These are phyloP conservation scores for Anas platyrhynchos DNA, from an alignment of 2,113 vertebrate genomes.

Conservation along the genomic window DNA sequence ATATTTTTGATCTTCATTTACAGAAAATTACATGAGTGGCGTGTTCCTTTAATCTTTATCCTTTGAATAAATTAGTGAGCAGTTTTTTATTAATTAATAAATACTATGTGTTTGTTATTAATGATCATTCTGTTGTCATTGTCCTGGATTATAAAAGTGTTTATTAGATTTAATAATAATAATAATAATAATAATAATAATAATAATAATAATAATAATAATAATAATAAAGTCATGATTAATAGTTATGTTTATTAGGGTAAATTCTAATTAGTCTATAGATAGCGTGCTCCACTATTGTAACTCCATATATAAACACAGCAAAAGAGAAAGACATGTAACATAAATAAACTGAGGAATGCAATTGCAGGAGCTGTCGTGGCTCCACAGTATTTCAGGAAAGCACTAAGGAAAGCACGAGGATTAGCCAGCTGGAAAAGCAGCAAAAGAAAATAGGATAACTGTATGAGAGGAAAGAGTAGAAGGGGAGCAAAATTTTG, in stretches of 20 bases:
- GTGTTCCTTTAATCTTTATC: not conserved
- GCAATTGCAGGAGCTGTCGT: not conserved
- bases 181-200: too few species aligned
- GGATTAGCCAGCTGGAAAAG: not conserved
- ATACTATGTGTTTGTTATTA: not conserved
- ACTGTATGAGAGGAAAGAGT: not conserved
- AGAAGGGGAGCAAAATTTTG: not conserved
- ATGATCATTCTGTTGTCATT: not conserved
- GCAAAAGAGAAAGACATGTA: not conserved
- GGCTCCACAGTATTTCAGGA: not conserved
- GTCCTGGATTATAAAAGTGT: not conserved
- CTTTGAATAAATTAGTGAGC: not conserved
- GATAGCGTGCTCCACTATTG: not conserved
- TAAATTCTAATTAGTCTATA: conserved; percentile 32
- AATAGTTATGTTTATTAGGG: not conserved
- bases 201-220: too few species aligned
- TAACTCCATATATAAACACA: not conserved
- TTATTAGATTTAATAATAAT: not conserved
- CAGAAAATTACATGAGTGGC: not conserved
- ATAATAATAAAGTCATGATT: not conserved
- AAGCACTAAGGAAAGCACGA: not conserved
- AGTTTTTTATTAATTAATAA: conserved; percentile 16
- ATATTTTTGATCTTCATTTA: not conserved
- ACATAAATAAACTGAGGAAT: not conserved
- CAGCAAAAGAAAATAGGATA: not conserved